Percentiles rank a stretch among this genome's conserved stretches.
phyloP scores from a whole-genome alignment of 2,113 vertebrate genomes.

The Pollimyrus isidori region DNA sequence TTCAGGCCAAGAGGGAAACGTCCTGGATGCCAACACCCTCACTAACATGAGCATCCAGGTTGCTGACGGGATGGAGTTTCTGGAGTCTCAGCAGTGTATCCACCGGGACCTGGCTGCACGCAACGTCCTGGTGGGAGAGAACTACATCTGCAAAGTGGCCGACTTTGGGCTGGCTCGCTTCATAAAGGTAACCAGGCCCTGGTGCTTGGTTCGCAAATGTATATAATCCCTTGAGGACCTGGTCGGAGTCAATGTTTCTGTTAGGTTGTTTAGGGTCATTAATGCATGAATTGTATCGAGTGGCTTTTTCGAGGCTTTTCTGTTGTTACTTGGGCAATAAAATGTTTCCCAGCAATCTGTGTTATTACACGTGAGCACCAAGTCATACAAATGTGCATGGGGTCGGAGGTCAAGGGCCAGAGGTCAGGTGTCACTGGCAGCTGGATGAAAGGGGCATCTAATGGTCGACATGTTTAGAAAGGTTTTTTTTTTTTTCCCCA shows the following conservation, averaged over 20 bases:
- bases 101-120: conserved; percentile 76
- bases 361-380: background rate
- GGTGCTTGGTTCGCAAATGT: background rate
- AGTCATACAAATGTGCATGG: background rate
- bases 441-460: background rate
- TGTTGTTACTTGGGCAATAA: background rate
- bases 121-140: conserved; percentile 70
- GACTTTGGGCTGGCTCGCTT: conserved; percentile 77
- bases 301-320: background rate
- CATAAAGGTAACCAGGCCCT: conserved; percentile 57
- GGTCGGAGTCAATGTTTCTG: background rate
- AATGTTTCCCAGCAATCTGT: background rate
- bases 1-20: conserved; percentile 51
- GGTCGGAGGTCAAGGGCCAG: background rate
- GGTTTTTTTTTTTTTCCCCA: background rate
- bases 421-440: background rate
- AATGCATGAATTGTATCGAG: background rate
- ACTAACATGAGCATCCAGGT: conserved; percentile 66
- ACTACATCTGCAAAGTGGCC: conserved; percentile 73
- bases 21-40: conserved; percentile 42
- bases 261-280: background rate
- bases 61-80: conserved; percentile 71
- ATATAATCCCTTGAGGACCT: background rate
- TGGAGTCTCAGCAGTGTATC: conserved; percentile 68
- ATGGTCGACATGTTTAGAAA: background rate